Evolutionary conservation across 2,888 invertebrate genomes (phyloP), one percentile per base, ranked within the genome.

Genomic region (Apamea sordens): DNA sequence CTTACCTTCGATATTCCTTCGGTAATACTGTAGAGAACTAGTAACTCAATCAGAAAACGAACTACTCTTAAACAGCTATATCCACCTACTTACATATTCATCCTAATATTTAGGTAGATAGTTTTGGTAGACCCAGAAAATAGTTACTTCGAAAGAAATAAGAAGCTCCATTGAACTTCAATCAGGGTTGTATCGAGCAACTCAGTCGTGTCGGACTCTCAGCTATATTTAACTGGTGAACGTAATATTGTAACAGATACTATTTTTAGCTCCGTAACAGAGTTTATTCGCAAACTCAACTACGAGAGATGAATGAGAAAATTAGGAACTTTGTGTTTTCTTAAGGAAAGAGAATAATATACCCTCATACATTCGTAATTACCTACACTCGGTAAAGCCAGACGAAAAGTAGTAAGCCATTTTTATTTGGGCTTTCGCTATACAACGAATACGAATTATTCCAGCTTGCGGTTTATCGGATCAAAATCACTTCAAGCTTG

Each of bases 211-310:
- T 67, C 71, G 15, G 77, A 85, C 36, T 71, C 28, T 68, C 41
- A 0, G 7, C 73, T 85, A 84, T 70, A 76, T 84, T 67, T 78
- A 82, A 69, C 70, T 41, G 18, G 50, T 74, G 41, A 50, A 74
- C 73, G 71, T 74, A 67, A 53, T 74, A 72, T 36, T 81, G 81
- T 71, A 64, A 77, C 70, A 77, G 36, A 28, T 64, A 59, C 81
- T 85, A 74, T 72, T 77, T 64, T 44, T 72, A 64, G 36, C 44
- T 24, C 59, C 6, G 59, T 32, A 71, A 80, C 70, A 8, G 68
- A 44, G 63, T 70, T 73, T 73, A 85, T 77, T 81, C 6, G 85
- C 69, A 61, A 64, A 84, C 64, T 32, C 47, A 4, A 21, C 44
- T 69, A 61, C 44, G 67, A 63, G n/a, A 73, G 63, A 63, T 76